A percentile compares a stretch with the other conserved stretches of the same genome.
Conservation (phyloP, 1,140 invertebrate species). For the Drosophila takahashii region DNA sequence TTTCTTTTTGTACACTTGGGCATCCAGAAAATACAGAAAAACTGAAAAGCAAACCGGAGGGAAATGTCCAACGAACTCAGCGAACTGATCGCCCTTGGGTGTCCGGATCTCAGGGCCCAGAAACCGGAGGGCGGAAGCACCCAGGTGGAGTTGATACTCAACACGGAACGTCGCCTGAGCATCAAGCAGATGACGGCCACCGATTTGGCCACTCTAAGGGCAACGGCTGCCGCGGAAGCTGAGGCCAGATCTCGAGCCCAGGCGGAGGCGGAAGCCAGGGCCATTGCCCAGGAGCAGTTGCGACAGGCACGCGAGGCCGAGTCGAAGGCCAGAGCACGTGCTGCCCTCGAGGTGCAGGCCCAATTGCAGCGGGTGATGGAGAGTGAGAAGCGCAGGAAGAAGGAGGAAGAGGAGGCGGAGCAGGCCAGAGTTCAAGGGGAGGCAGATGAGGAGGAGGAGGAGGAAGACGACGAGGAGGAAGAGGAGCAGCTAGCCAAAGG, state of each 20-base stretch:
- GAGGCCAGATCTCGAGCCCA: conserved; percentile 33
- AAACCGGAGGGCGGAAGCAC: conserved; percentile 35
- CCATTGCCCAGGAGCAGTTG: conserved; percentile 48
- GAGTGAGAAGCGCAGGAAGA: conserved; percentile 26
- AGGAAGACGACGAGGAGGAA: conserved; percentile 9
- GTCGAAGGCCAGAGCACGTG: conserved; percentile 52
- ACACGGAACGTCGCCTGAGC: conserved; percentile 72
- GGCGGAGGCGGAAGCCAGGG: conserved; percentile 54
- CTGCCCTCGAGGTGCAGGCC: conserved; percentile 52
- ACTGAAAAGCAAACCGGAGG: conserved; percentile 10
- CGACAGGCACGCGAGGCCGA: conserved; percentile 44
- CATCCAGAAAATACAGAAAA: conserved; percentile 22
- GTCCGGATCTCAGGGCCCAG: conserved; percentile 67
- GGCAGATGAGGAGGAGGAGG: conserved; percentile 19
- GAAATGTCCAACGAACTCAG: conserved; percentile 79
- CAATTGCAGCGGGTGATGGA: conserved; percentile 46
- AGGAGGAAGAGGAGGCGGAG: conserved; percentile 16
- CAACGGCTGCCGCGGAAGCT: conserved; percentile 67
- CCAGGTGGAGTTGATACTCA: conserved; percentile 60
- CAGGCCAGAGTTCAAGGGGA: neutral
- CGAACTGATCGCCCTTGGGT: conserved; percentile 78
- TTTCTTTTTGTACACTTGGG: conserved; percentile 24
- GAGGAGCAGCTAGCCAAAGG: conserved; percentile 13
- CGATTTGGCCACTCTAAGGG: conserved; percentile 60
- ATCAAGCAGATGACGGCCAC: conserved; percentile 83